phyloP scores from a whole-genome alignment of 2,797 vertebrate genomes.

The Chiroxiphia lanceolata region DNA sequence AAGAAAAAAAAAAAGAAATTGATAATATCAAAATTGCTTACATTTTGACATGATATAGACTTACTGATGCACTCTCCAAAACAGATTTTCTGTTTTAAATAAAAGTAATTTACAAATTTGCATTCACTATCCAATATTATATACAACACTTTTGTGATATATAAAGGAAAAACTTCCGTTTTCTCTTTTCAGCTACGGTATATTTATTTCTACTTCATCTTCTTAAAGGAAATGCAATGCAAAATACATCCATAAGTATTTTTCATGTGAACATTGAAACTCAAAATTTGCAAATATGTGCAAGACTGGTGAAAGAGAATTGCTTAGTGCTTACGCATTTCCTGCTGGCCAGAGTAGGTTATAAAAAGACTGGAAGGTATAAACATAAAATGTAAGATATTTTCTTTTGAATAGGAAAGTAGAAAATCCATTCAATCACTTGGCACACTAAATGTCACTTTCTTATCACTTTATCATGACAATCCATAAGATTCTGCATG shows the following conservation, averaged over 20 bases:
- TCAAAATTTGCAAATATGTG: background rate
- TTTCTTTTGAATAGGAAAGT: background rate
- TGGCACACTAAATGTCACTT: conserved; percentile 8
- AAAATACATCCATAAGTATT: background rate
- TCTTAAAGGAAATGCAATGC: background rate
- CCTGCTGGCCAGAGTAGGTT: background rate
- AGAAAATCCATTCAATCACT: background rate
- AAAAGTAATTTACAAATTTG: background rate
- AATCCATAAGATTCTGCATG: conserved; percentile 27
- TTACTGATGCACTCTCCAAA: background rate
- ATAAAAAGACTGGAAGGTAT: background rate
- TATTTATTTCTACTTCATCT: background rate
- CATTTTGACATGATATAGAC: background rate
- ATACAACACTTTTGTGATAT: background rate
- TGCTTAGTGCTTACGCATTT: background rate
- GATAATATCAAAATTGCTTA: background rate
- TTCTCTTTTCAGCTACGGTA: background rate
- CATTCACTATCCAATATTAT: background rate
- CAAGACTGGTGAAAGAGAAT: background rate
- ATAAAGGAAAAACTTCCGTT: background rate
- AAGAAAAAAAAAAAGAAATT: too few relatives aligned
- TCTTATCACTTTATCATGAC: conserved; percentile 19
- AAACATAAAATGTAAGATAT: background rate
- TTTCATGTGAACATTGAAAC: background rate
- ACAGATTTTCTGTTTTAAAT: background rate